Base-by-base conservation (phyloP, 2,888 invertebrate genomes). In the Phorcus lineatus region DNA sequence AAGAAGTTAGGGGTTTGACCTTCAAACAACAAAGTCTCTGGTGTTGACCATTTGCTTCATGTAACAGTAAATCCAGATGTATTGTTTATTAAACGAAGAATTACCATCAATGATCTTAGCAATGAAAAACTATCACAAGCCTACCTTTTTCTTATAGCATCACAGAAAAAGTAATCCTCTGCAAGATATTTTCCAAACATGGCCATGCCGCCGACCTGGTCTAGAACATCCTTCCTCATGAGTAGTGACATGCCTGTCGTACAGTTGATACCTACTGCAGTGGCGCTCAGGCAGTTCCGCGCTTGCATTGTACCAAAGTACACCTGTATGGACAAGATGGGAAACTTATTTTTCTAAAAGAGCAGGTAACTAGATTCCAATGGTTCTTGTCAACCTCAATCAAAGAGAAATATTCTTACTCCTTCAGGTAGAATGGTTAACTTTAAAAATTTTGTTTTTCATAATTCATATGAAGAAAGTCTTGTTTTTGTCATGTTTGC, bases 191-290 rank as follows among this genome's bases (percentile, higher is more conserved):
- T 96, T 3, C 97, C 97, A 93, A 99, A 99, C 4, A 96, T 95
- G 87, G 96, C 95, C 81, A 99, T 94, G 0, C 99, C 99, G 2
- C 99, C 99, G 4, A 87, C 88, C 92, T 97, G 96, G 91, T 99
- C 98, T 77, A 99, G 94, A 17, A 97, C 96, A 28, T 95, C 95
- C 90, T 98, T 97, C 74, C 98, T 95, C 92, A 99, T 95, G 86
- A 99, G 94, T 79, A 98, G 97, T 1, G 99, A 99, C 99, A 99
- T 99, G 76, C 99, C 99, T 2, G 99, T 99, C 88, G 98, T 98
- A 93, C 99, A 99, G 94, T 99, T 99, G 88, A 99, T 96, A 84
- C 97, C 95, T 40, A 98, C 94, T 77, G 97, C 95, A 93, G 99
- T 98, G 0, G 99, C 98, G 74, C 96, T 95, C 84, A 99, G 94